Evolutionary conservation across 1,140 invertebrate species (phyloP).

Genomic region (Belonocnema kinseyi): DNA sequence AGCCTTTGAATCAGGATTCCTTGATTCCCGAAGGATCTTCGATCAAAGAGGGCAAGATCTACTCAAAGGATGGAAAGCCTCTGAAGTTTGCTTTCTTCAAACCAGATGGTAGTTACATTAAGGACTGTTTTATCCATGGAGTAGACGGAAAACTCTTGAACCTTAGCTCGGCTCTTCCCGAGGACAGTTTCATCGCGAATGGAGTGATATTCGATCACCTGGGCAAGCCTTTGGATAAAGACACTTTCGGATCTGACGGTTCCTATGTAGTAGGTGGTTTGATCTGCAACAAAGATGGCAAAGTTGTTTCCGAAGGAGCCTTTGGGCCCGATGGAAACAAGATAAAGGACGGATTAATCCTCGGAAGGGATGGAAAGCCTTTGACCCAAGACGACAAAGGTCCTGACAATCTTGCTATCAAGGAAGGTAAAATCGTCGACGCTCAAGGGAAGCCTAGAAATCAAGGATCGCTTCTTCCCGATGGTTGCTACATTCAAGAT

Average conservation of each 20-base stretch:
- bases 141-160: slow-evolving; percentile 65
- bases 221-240: slow-evolving; percentile 63
- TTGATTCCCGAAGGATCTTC: slow-evolving; percentile 66
- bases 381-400: slow-evolving; percentile 69
- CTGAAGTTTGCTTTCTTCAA: slow-evolving; percentile 69
- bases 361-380: slow-evolving; percentile 66
- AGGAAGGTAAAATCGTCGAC: slow-evolving; percentile 69
- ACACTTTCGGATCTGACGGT: slow-evolving; percentile 69
- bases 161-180: slow-evolving; percentile 61
- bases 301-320: slow-evolving; percentile 61
- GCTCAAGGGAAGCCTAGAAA: slow-evolving; percentile 62
- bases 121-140: slow-evolving; percentile 68
- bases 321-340: slow-evolving; percentile 70
- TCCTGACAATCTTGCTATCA: slow-evolving; percentile 62
- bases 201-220: slow-evolving; percentile 66
- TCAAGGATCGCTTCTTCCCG: slow-evolving; percentile 64
- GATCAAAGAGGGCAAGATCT: slow-evolving; percentile 68
- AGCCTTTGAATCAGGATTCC: slow-evolving; percentile 67
- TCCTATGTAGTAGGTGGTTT: slow-evolving; percentile 68
- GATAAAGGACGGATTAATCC: slow-evolving; percentile 67
- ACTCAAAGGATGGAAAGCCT: slow-evolving; percentile 65
- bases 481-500: slow-evolving; percentile 70
- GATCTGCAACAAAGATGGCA: slow-evolving; percentile 64
- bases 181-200: slow-evolving; percentile 66
- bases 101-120: slow-evolving; percentile 68